Percentiles rank a stretch among this genome's conserved stretches.
phyloP scores from a whole-genome alignment of 2,888 invertebrate genomes.

The Thymelicus sylvestris region DNA sequence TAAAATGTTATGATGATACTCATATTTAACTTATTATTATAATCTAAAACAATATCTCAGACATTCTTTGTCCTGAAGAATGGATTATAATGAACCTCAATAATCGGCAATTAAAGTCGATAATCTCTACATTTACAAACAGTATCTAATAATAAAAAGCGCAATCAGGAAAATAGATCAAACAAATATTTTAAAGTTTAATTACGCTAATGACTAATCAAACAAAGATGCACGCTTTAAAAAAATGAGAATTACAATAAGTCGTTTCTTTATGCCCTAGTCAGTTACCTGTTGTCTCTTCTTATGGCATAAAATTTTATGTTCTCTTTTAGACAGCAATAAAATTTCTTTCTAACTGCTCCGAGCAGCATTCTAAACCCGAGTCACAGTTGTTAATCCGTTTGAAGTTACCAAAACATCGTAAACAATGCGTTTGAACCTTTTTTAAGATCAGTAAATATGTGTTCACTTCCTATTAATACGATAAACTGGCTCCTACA shows the following conservation, averaged over 20 bases:
- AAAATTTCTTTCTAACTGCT: constrained; percentile 69
- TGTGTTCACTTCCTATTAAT: constrained; percentile 55
- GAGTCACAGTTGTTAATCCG: constrained; percentile 60
- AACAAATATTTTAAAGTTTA: neutral
- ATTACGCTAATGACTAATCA: constrained; percentile 43
- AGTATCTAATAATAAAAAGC: too few species aligned
- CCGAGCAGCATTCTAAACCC: constrained; percentile 68
- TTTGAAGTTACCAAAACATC: constrained; percentile 57
- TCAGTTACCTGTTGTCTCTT: constrained; percentile 63
- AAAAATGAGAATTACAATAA: neutral
- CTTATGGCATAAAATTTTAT: constrained; percentile 69
- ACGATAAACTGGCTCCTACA: constrained; percentile 44
- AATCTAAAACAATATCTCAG: too few species aligned
- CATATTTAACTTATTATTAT: too few species aligned
- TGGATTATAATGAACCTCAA: too few species aligned
- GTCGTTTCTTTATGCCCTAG: constrained; percentile 47
- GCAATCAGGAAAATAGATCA: neutral
- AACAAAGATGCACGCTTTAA: constrained; percentile 24
- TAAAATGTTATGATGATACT: too few species aligned
- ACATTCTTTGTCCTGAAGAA: too few species aligned
- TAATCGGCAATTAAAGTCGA: too few species aligned
- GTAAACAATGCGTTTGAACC: constrained; percentile 54
- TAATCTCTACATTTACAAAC: too few species aligned
- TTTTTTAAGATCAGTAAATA: constrained; percentile 53
- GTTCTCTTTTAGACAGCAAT: constrained; percentile 65